phyloP scores from a whole-genome alignment of 2,888 invertebrate genomes.

The Caenorhabditis imperialis region DNA sequence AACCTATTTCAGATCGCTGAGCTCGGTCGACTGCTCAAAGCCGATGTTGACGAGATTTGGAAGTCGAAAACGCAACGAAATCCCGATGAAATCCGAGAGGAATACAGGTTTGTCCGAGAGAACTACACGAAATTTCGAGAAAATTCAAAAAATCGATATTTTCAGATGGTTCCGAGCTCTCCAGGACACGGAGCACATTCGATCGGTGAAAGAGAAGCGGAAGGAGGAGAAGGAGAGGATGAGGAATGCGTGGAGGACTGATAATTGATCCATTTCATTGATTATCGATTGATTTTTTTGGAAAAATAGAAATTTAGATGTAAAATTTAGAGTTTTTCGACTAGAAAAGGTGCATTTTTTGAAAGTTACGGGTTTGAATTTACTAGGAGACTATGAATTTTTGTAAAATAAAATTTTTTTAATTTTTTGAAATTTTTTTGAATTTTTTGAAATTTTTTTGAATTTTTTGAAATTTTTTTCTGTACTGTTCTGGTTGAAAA shows the following conservation, averaged over 20 bases:
- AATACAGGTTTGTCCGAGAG: slow-evolving; percentile 54
- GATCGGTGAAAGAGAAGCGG: slow-evolving; percentile 52
- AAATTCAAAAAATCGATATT: slow-evolving; percentile 50
- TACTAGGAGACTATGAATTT: slow-evolving; percentile 4
- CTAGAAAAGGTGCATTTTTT: not conserved
- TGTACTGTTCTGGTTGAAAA: too few species aligned
- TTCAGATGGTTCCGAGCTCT: slow-evolving; percentile 63
- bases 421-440: slow-evolving; percentile 1
- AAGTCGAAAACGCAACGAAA: slow-evolving; percentile 51
- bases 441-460: not conserved
- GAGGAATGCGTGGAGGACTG: slow-evolving; percentile 46
- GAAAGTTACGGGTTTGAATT: not conserved
- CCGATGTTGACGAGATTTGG: slow-evolving; percentile 72
- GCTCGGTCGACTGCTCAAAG: slow-evolving; percentile 65
- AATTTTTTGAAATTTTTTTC: not conserved
- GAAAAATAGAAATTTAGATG: too few species aligned
- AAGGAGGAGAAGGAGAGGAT: slow-evolving; percentile 39
- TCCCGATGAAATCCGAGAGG: slow-evolving; percentile 66
- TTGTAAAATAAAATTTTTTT: slow-evolving; percentile 6
- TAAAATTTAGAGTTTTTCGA: not conserved
- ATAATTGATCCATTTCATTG: not conserved
- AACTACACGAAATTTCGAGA: not conserved
- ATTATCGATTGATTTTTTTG: not conserved
- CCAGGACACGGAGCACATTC: slow-evolving; percentile 57
- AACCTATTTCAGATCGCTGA: slow-evolving; percentile 48